Evolutionary conservation across 2,888 invertebrate species (phyloP), one percentile per base, ranked within the genome.

Genomic region (Alsophila aescularia): DNA sequence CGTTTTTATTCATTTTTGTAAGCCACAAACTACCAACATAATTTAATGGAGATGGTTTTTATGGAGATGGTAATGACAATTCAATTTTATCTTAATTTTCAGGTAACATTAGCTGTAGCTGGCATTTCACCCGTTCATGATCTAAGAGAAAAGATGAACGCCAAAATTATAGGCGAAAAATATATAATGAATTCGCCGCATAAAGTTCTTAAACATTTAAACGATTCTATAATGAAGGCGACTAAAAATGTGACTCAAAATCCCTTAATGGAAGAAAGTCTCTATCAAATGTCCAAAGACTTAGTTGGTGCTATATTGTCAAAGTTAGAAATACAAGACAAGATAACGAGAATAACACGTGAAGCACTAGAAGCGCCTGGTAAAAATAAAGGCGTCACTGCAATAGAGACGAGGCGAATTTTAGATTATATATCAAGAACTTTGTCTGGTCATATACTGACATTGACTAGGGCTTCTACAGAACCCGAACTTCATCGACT

Each of bases 371-470:
- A 90, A 66, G 89, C 90, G 2, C 84, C 90, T 2, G 90, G 90
- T 0, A 87, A 84, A 71, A 85, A 79, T 62, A 90, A 87, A 72
- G 90, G 90, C 1, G 85, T 90, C 41, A 88, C 88, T 16, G 91
- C 91, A 9, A 91, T 91, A 59, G 91, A 91, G 65, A 90, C 90
- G 0, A 73, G 90, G 61, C 79, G 90, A 27, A 91, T 91, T 66
- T 69, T 91, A 47, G 91, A 91, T 69, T 90, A 90, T 42, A 88
- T 91, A 62, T 91, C 91, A 14, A 79, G 87, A 64, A 88, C 90
- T 5, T 63, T 91, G 37, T 90, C 91, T 12, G 81, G 88, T 1
- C 83, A 91, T 62, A 91, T 91, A 64, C 70, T 91, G 4, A 81
- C 75, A 36, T 80, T 90, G 51, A 90, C 91, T 1, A 82, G 82